Percentiles rank a stretch among this genome's conserved stretches.
Conservation (phyloP, 53 echinoderm and acorn worm species). For the Henricia sp. region DNA sequence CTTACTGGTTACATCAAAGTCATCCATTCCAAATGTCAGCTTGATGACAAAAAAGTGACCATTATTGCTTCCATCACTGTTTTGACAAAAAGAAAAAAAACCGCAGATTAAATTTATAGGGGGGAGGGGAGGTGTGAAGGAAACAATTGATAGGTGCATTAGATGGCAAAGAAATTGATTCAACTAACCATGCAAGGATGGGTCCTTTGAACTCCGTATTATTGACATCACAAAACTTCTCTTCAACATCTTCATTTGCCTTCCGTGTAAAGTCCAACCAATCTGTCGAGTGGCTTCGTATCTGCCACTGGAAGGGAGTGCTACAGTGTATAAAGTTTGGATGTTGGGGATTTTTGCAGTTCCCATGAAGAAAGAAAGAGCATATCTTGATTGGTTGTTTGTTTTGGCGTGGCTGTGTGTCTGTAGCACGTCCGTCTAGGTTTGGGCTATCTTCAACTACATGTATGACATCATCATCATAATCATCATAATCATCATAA, state of each 20-base stretch:
- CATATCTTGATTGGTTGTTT: constrained; percentile 6
- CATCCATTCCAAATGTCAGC: constrained; percentile 7
- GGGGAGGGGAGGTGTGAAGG: neutral
- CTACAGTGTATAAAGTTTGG: neutral
- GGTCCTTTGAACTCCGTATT: neutral
- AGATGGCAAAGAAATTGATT: neutral
- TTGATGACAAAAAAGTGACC: neutral
- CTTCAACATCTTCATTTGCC: constrained; percentile 18
- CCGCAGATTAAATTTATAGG: neutral
- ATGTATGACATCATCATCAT: neutral
- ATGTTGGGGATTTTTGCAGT: neutral
- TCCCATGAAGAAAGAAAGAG: constrained; percentile 1
- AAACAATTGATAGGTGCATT: neutral
- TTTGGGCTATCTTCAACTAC: neutral
- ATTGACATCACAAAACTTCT: constrained; percentile 42
- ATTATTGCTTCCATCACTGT: neutral
- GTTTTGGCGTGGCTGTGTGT: neutral
- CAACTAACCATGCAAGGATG: constrained; percentile 11
- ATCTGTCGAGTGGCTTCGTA: neutral
- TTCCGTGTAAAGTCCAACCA: constrained; percentile 28
- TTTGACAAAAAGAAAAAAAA: neutral
- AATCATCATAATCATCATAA: neutral
- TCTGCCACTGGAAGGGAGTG: constrained; percentile 55
- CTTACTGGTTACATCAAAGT: neutral
- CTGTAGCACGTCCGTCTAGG: neutral